Base-by-base conservation (phyloP, 2,888 invertebrate genomes). In the Neoascia interrupta region DNA sequence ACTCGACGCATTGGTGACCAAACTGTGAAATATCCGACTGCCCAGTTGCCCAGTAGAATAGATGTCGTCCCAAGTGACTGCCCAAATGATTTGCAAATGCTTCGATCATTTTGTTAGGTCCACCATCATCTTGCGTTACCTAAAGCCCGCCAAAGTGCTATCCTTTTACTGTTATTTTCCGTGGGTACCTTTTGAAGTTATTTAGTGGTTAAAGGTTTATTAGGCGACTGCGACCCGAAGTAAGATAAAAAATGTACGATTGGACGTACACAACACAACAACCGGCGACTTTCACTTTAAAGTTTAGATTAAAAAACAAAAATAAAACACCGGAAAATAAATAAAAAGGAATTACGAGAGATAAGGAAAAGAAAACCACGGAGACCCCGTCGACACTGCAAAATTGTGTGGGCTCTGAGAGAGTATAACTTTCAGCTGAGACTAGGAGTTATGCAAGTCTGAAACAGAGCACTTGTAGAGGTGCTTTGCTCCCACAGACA, bases 1-100 rank as follows among this genome's bases (percentile, higher is more conserved):
- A 88, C 84, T 91, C 90, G 39, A 92, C 91, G 84, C 91, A 92
- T 89, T 92, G 91, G 88, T 92, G 91, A 84, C 92, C 89, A 84
- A 92, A 90, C 84, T 91, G 90, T 86, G 92, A 90, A 66, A 92
- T 87, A 76, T 63, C 85, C 92, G 91, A 21, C 91, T 91, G 63
- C 70, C 81, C 85, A 91, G 92, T 66, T 66, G 93, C 90, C 93
- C 93, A 93, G 81, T 92, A 91, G 54, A 92, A 87, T 43, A 92
- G 86, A 83, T 91, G 88, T 84, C 91, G 91, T 82, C 91, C 91
- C 82, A 92, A 86, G 80, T 91, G 87, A 85, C 87, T 88, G 82
- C 88, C 86, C 11, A 89, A 81, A 76, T 87, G 85, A 83, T 87
- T 87, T 73, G 87, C 86, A 83, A 89, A 88, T 31, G 87, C 87